Evolutionary conservation across 1,140 invertebrate genomes (phyloP), one percentile per base, ranked within the genome.

Genomic region (Zaprionus gabonicus): DNA sequence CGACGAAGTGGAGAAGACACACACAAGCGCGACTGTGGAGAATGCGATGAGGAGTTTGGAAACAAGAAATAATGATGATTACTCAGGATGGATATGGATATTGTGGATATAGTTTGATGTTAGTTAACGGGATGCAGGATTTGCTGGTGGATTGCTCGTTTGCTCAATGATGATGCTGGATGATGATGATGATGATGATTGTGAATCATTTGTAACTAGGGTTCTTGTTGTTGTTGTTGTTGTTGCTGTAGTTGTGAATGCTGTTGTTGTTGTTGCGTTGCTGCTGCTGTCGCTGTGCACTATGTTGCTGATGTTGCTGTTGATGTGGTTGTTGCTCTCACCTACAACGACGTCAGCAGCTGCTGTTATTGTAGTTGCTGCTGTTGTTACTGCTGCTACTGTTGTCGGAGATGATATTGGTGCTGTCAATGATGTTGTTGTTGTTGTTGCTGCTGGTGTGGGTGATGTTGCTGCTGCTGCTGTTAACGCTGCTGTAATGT

Each of bases 301-400:
- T 76, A 79, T 85, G 78, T 41, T 77, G 55, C 27, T 67, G 64
- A 10, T 49, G 69, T 20, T 57, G 83, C 67, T 71, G 53, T 36
- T 49, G 72, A 64, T 70, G 83, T 36, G 38, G 72, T 36, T 49
- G 72, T 71, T 71, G 83, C 76, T 78, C 82, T 86, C 82, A 86
- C 82, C 82, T 86, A 76, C 84, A 57, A 72, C 76, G 55, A 66
- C 80, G 51, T 62, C 65, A 49, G 38, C 55, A 53, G 31, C 64
- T 9, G 17, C 34, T 23, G 62, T n/a, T 58, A 80, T 56, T 71
- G 68, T 51, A 34, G 73, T 58, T 71, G 83, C 76, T 78, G 28
- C 51, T 7, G n/a, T 25, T 5, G 27, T 10, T 23, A 20, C 27
- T 69, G 64, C 28, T 46, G n/a, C n/a, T 44, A 53, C 9, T 31